Evolutionary conservation across 2,888 invertebrate genomes (phyloP).

Genomic region (Ennomos fuscantarius): DNA sequence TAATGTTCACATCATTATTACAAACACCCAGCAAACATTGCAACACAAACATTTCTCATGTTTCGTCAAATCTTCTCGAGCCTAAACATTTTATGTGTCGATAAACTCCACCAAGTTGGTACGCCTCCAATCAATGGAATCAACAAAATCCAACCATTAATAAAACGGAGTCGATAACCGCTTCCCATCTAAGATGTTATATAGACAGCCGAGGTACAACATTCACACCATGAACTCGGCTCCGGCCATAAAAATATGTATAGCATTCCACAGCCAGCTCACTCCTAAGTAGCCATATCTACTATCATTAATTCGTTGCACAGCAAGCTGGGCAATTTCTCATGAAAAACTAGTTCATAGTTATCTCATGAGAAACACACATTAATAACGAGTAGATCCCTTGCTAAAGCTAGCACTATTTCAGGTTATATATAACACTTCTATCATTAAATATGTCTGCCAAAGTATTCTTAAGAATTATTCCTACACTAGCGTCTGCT

Average conservation of each 20-base stretch:
- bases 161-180: conserved; percentile 44
- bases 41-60: conserved; percentile 28
- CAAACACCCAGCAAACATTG: conserved; percentile 18
- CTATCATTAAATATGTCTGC: conserved; percentile 41
- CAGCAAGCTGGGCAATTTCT: conserved; percentile 60
- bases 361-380: conserved; percentile 38
- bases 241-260: conserved; percentile 28
- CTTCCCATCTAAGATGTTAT: conserved; percentile 49
- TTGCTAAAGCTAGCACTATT: conserved; percentile 22
- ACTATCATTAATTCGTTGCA: conserved; percentile 61
- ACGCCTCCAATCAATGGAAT: conserved; percentile 47
- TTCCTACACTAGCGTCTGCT: too few species aligned
- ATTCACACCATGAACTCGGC: conserved; percentile 20
- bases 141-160: conserved; percentile 42
- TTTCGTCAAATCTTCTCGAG: conserved; percentile 34
- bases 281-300: conserved; percentile 40
- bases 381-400: conserved; percentile 26
- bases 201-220: conserved; percentile 32
- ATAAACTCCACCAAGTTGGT: conserved; percentile 36
- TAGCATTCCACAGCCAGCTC: conserved; percentile 22
- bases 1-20: conserved; percentile 19
- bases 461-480: conserved; percentile 50
- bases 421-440: conserved; percentile 27
- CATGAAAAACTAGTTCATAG: conserved; percentile 64
- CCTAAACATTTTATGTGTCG: conserved; percentile 32